Percentiles rank a stretch among this genome's conserved stretches.
These are phyloP conservation scores for Geophilus truncorum DNA, from an alignment of 2,888 invertebrate species.

Conservation along the genomic window DNA sequence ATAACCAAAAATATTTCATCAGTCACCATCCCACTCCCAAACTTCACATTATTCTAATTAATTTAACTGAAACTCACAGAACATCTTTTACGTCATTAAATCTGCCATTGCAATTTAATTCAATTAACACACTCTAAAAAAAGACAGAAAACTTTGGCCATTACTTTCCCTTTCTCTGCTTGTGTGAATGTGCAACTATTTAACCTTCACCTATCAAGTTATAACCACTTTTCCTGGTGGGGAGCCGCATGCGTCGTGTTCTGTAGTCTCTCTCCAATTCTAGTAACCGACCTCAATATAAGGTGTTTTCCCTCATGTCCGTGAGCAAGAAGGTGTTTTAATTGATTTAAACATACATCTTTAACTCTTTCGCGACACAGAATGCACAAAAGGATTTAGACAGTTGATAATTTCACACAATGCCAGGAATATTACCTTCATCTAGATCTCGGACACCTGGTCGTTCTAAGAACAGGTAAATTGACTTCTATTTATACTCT, in stretches of 20 bases:
- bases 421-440: neutral
- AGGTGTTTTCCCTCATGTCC: neutral
- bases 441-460: neutral
- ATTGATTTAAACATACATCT: neutral
- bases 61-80: neutral
- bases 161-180: neutral
- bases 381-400: neutral
- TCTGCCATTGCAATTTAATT: neutral
- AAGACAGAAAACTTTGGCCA: neutral
- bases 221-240: neutral
- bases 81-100: neutral
- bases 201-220: neutral
- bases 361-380: too few relatives aligned
- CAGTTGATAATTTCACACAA: neutral
- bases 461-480: neutral
- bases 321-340: neutral
- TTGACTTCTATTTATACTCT: neutral
- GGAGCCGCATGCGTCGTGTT: neutral
- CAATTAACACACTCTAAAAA: neutral
- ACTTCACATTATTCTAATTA: neutral
- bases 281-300: neutral
- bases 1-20: neutral
- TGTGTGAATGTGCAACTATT: neutral
- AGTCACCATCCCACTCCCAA: neutral
- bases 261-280: neutral